Evolutionary conservation across 1,140 invertebrate species (phyloP), one percentile per base, ranked within the genome.

Genomic region (Aleiodes sp.): DNA sequence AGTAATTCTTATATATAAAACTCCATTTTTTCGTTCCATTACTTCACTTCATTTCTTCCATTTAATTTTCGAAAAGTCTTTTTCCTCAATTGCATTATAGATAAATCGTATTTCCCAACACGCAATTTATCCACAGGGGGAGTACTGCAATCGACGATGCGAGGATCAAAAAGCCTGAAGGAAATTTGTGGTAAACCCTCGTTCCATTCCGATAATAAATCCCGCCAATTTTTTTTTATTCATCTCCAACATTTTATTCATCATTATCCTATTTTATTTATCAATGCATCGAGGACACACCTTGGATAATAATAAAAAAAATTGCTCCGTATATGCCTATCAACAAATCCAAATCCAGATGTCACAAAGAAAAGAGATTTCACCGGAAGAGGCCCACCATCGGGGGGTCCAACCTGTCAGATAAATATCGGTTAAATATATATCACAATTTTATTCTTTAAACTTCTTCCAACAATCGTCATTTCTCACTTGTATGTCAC

Each of bases 291-390:
- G 24, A 33, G 59, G 14, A 63, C 31, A 63, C 60, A 63, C 52
- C 33, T 29, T 62, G 35, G 28, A 59, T 60, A 68, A 62, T 69
- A 21, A 28, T 10, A 35, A 62, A 69, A n/a, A n/a, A n/a, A n/a
- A n/a, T n/a, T n/a, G n/a, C n/a, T n/a, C n/a, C n/a, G 61, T 56
- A 63, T 60, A 61, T 37, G 60, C 59, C 16, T 63, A n/a, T n/a
- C 14, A 24, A 24, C 21, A 2, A 24, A 16, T 52, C n/a, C n/a
- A n/a, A n/a, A n/a, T n/a, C n/a, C n/a, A n/a, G n/a, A n/a, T n/a
- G n/a, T 21, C 46, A 10, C 46, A 9, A 52, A 21, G 46, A 52
- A 52, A 21, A 52, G n/a, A n/a, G n/a, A n/a, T n/a, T 21, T 24
- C 46, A 52, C 46, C 46, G 46, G 46, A 52, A 52, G 46, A 52